Evolutionary conservation across 2,888 invertebrate species (phyloP).

Genomic region (Hecatera dysodea): DNA sequence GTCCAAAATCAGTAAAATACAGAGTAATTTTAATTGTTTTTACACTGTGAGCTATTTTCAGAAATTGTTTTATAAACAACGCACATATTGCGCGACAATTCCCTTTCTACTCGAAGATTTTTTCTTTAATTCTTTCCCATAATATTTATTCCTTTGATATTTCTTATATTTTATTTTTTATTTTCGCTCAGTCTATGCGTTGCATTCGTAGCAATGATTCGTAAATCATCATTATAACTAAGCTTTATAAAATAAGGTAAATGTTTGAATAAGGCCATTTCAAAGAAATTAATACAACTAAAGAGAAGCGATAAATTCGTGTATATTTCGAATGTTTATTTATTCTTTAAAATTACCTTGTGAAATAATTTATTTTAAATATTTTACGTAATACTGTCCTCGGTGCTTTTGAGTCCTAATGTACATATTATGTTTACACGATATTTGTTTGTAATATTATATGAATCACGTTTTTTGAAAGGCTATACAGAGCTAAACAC

Average conservation of each 20-base stretch:
- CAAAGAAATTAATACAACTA: not conserved
- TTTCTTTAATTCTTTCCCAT: not conserved
- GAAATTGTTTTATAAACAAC: not conserved
- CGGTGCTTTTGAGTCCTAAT: slow-evolving; percentile 67
- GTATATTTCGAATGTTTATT: too few species aligned
- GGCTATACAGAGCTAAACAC: not conserved
- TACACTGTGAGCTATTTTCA: slow-evolving; percentile 24
- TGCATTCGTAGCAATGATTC: not conserved
- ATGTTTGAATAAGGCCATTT: slow-evolving; percentile 18
- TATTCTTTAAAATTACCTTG: slow-evolving; percentile 20
- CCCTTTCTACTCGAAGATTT: not conserved
- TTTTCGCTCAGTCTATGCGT: slow-evolving; percentile 22
- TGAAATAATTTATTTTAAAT: slow-evolving; percentile 9
- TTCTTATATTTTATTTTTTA: not conserved
- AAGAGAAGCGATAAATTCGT: not conserved
- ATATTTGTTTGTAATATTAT: slow-evolving; percentile 31
- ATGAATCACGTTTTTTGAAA: slow-evolving; percentile 17
- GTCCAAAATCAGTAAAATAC: slow-evolving; percentile 19
- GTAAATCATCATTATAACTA: slow-evolving; percentile 3
- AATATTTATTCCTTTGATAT: not conserved
- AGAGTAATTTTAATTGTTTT: not conserved
- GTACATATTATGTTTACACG: slow-evolving; percentile 47
- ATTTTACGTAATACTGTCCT: slow-evolving; percentile 41
- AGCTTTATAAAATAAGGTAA: not conserved
- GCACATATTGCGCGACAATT: slow-evolving; percentile 10